These are phyloP conservation scores for Watsonalla binaria DNA, from an alignment of 2,888 invertebrate genomes.

Conservation along the genomic window DNA sequence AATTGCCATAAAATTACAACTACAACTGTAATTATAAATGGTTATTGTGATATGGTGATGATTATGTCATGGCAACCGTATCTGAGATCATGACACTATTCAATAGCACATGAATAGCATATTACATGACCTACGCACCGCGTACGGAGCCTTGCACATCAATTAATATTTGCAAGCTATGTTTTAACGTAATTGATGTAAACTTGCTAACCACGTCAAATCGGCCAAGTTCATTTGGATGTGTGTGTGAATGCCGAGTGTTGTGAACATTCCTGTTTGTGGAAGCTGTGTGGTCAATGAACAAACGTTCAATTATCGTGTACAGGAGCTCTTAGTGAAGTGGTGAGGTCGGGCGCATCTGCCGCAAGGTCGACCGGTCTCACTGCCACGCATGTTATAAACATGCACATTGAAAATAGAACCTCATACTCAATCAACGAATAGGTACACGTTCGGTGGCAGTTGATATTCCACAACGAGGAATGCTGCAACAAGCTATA, in stretches of 20 bases:
- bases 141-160: conserved; percentile 36
- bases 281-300: conserved; percentile 17
- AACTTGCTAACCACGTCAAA: conserved; percentile 18
- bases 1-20: background rate
- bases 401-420: conserved; percentile 23
- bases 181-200: conserved; percentile 28
- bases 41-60: conserved; percentile 35
- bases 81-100: conserved; percentile 16
- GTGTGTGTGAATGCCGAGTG: conserved; percentile 12
- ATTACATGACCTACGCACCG: conserved; percentile 54
- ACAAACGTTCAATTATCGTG: conserved; percentile 29
- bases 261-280: conserved; percentile 8
- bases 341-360: conserved; percentile 39
- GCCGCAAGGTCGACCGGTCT: conserved; percentile 47
- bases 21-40: background rate
- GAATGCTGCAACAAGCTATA: too few species aligned
- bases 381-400: conserved; percentile 8
- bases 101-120: conserved; percentile 40
- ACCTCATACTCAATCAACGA: background rate
- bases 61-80: conserved; percentile 37
- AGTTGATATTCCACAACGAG: too few species aligned
- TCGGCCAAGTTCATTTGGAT: conserved; percentile 8
- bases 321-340: conserved; percentile 25
- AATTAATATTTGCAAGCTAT: conserved; percentile 37
- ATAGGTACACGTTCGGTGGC: background rate